These are phyloP conservation scores for Phymorhynchus buccinoides DNA, from an alignment of 1,140 invertebrate species.

Conservation along the genomic window DNA sequence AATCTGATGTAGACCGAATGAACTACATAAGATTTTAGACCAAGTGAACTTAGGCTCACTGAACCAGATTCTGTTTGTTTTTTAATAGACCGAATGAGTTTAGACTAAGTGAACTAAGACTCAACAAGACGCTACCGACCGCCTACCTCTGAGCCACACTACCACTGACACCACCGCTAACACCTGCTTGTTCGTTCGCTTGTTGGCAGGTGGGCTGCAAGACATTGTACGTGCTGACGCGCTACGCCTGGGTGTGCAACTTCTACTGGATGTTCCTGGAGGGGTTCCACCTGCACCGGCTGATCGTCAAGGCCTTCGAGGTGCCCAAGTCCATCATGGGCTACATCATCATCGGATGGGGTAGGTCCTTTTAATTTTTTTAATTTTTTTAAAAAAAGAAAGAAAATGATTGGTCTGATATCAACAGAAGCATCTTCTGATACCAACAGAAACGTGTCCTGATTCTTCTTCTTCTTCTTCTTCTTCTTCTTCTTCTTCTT, in stretches of 20 bases:
- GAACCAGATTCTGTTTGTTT: no score
- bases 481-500: no score
- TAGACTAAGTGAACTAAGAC: no score
- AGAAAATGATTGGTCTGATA: no score
- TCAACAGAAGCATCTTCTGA: no score
- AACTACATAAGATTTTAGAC: no score
- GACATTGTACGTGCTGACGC: constrained; percentile 63
- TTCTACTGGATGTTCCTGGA: constrained; percentile 77
- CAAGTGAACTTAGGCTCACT: no score
- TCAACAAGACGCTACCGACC: not conserved
- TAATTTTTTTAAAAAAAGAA: not conserved
- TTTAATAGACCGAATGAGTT: no score
- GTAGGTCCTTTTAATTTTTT: constrained; percentile 62
- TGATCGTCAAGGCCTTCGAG: constrained; percentile 76
- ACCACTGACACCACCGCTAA: not conserved
- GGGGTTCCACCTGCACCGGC: constrained; percentile 76
- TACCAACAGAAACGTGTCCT: no score
- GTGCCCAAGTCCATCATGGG: constrained; percentile 74
- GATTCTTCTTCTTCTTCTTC: no score
- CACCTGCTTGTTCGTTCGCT: not conserved
- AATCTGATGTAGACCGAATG: no score
- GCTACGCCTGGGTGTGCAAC: constrained; percentile 62
- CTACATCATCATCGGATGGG: constrained; percentile 77
- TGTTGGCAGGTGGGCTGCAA: constrained; percentile 60
- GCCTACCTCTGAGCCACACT: not conserved